A percentile compares a stretch with the other conserved stretches of the same genome.
phyloP scores from a whole-genome alignment of 2,888 invertebrate genomes.

The Rhodophaea formosa region DNA sequence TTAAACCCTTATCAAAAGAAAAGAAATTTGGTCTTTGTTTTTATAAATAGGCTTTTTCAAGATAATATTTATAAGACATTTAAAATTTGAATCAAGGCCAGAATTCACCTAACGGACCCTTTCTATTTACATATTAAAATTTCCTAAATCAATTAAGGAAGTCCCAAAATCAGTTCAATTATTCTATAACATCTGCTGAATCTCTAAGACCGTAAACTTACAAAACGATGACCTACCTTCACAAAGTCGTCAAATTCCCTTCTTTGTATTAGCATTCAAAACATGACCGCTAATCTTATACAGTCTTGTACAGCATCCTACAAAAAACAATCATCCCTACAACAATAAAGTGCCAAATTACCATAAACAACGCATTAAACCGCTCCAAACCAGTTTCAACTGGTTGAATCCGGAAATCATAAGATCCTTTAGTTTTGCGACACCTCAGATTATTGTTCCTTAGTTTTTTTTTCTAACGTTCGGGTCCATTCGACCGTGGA shows the following conservation, averaged over 20 bases:
- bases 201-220: conserved; percentile 6
- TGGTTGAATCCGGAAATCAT: conserved; percentile 67
- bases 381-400: conserved; percentile 59
- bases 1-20: too few species aligned
- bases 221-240: conserved; percentile 5
- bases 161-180: conserved; percentile 2
- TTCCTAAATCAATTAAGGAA: conserved; percentile 14
- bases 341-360: conserved; percentile 73
- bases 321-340: conserved; percentile 50
- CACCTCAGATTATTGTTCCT: conserved; percentile 63
- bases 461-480: conserved; percentile 63
- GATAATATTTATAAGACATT: background rate
- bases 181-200: conserved; percentile 2
- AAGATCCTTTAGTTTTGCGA: conserved; percentile 62
- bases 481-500: conserved; percentile 50
- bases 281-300: conserved; percentile 67
- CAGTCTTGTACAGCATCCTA: conserved; percentile 70
- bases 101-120: background rate
- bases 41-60: too few species aligned
- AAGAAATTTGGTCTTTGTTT: too few species aligned
- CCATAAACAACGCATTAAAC: conserved; percentile 78
- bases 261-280: conserved; percentile 28
- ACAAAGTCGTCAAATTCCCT: conserved; percentile 17
- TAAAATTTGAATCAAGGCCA: background rate
- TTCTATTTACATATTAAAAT: background rate